A percentile compares a stretch with the other conserved stretches of the same genome.
Conservation (phyloP, 2,113 vertebrate genomes). For the Tachysurus vachellii region DNA sequence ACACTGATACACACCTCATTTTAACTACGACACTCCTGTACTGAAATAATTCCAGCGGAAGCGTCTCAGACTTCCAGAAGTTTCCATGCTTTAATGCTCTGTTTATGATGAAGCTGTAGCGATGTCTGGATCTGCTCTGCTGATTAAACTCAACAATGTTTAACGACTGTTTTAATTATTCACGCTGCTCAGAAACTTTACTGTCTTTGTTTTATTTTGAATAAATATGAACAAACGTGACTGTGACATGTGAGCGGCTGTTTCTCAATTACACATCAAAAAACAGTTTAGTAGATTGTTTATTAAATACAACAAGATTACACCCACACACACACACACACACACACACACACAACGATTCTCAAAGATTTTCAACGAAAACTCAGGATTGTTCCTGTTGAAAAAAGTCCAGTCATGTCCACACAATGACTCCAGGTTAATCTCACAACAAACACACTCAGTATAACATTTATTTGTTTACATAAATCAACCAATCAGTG, state of each 20-base stretch:
- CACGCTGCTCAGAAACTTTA: neutral
- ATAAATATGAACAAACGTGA: conserved; percentile 68
- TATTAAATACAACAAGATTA: neutral
- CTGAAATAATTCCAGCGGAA: neutral
- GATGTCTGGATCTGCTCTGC: neutral
- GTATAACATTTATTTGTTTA: neutral
- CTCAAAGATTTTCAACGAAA: too few species aligned
- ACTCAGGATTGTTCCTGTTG: too few species aligned
- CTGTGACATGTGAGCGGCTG: neutral
- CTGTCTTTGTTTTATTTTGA: conserved; percentile 74
- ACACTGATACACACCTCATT: neutral
- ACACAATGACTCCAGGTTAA: neutral
- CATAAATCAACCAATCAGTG: neutral
- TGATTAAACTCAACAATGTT: neutral
- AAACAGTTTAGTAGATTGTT: neutral
- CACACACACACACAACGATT: neutral
- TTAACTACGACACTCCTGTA: neutral
- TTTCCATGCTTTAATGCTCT: neutral
- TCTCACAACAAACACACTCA: neutral
- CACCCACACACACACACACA: neutral
- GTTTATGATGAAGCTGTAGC: neutral
- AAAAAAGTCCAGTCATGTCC: neutral
- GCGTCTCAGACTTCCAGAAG: neutral
- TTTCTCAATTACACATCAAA: neutral
- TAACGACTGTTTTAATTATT: conserved; percentile 26